Evolutionary conservation across 1,140 invertebrate species (phyloP), one percentile per base, ranked within the genome.

Genomic region (Drosophila nigrodunni): DNA sequence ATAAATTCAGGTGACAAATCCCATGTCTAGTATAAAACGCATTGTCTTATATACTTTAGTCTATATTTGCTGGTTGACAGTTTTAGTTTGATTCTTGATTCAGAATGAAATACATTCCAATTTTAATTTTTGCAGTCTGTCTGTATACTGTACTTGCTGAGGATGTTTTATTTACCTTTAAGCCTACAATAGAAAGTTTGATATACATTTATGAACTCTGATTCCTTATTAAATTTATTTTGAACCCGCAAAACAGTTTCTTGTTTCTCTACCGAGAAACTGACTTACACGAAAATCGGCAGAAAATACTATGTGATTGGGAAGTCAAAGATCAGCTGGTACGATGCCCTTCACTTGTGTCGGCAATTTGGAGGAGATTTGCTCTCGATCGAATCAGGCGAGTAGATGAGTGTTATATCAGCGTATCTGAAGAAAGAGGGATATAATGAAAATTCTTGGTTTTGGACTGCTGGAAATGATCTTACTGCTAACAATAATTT

Each of bases 391-490:
- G 67, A 75, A 55, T 34, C 49, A 0, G 37, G 52, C 0, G 35
- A 57, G 25, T 67, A 75, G 25, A 50, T 75, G 73, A 2, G 39
- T 4, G 8, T 3, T 0, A 11, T 75, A 10, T 71, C 59, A 4
- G 4, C 9, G 2, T 71, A 64, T 52, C 52, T 75, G 4, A 35
- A 62, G 15, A 11, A 1, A 1, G 25, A 58, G 0, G 59, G 52
- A 6, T 34, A 58, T 35, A 34, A 66, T 34, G 10, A 5, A 0
- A 43, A 18, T 3, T 25, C 10, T 39, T 59, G 49, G 54, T 44
- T 65, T 30, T 82, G 77, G 79, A 72, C 65, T 15, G 68, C 68
- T 2, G 65, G 73, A 11, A 41, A 41, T 11, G 39, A 41, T 41
- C 39, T 41, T 41, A 21, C n/a, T 2, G 3, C 1, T 1, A 61